Percentiles rank a stretch among this genome's conserved stretches.
phyloP scores from a whole-genome alignment of 2,888 invertebrate genomes.

The Ectemnius cavifrons region DNA sequence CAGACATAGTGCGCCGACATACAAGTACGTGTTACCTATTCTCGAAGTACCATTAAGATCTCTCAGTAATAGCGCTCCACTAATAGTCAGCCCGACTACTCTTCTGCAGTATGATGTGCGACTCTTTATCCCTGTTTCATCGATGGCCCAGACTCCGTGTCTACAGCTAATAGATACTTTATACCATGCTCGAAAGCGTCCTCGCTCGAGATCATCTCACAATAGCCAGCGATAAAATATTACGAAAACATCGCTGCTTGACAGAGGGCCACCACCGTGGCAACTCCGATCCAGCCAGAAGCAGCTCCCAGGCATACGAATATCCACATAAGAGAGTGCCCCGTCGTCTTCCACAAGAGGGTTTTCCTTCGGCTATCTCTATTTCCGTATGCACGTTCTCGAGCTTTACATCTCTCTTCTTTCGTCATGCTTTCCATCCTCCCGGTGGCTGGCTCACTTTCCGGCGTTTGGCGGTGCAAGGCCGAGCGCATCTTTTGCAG shows the following conservation, averaged over 20 bases:
- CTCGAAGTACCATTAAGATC: not conserved
- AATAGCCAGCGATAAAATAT: conserved; percentile 47
- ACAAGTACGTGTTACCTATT: not conserved
- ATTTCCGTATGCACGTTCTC: not conserved
- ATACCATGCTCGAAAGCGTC: conserved; percentile 29
- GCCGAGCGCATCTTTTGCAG: not conserved
- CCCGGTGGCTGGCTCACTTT: not conserved
- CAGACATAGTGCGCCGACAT: conserved; percentile 3
- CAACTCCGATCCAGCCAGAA: conserved; percentile 34
- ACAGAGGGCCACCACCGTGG: conserved; percentile 27
- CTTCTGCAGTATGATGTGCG: not conserved
- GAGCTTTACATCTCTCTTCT: conserved; percentile 10
- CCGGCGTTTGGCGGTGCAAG: not conserved
- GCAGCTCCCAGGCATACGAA: conserved; percentile 50
- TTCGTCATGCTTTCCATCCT: not conserved
- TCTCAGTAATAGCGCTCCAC: not conserved
- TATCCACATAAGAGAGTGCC: conserved; percentile 44
- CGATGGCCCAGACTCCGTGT: not conserved
- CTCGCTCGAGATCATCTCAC: conserved; percentile 20
- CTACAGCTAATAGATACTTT: conserved; percentile 44
- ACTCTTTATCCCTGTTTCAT: not conserved
- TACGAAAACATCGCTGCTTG: conserved; percentile 47
- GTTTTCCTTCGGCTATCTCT: not conserved
- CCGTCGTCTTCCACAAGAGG: conserved; percentile 1
- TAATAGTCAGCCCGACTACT: not conserved